Evolutionary conservation across 2,113 vertebrate species (phyloP), one percentile per base, ranked within the genome.

Genomic region (Hydropotes inermis): DNA sequence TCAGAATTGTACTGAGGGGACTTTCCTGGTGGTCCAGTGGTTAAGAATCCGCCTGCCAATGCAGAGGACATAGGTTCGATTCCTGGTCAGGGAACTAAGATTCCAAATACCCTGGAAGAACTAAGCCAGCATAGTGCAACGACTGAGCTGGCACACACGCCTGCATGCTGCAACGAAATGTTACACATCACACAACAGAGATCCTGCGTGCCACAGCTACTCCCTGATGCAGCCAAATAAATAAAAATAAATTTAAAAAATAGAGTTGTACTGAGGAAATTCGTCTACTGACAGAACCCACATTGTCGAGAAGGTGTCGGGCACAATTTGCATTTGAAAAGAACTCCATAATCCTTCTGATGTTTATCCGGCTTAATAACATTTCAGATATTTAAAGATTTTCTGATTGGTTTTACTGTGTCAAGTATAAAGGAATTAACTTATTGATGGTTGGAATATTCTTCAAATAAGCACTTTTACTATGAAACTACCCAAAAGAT

Each of bases 351-450:
- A 45, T 45, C 36, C 39, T 90, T 81, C 28, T 81, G 54, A 79
- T 61, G 78, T 95, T 87, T 93, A 45, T 88, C 79, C 52, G 76
- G 47, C 16, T 94, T 47, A 27, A 76, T 39, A 45, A 92, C 58
- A 11, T 67, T 70, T 94, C 47, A 67, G 58, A 9, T 21, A 70
- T 58, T 90, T 76, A 55, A 94, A 84, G n/a, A 85, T 50, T 57
- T 79, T 39, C 52, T 85, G 21, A 58, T 86, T 94, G 30, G 81
- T 60, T 60, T 91, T 36, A 89, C 27, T 61, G 36, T 19, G 28
- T 61, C 43, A 45, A 36, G 33, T 81, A 83, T 19, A 74, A 79
- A 93, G 43, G 57, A 39, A 94, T 82, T 89, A 10, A 43, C 36
- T 36, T 91, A 54, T 27, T 52, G 55, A 84, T 70, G 45, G 23